A percentile compares a stretch with the other conserved stretches of the same genome.
Evolutionary conservation across 2,888 invertebrate species (phyloP).

Genomic region (Apeira syringaria): DNA sequence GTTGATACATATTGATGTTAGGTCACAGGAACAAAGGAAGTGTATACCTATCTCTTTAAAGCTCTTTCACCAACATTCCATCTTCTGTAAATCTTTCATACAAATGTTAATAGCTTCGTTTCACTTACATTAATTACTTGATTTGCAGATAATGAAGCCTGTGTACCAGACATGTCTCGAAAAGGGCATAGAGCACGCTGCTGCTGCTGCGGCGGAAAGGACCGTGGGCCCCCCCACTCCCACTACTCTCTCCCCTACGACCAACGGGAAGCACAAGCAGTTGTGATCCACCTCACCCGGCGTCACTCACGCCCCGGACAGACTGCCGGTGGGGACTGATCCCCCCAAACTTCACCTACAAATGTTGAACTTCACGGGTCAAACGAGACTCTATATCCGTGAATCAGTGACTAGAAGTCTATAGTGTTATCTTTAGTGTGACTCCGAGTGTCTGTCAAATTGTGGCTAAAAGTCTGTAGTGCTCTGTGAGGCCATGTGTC

Average conservation of each 20-base stretch:
- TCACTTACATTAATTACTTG: too few species aligned
- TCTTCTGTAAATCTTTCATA: too few species aligned
- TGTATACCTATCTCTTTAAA: too few species aligned
- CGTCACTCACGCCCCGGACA: conserved; percentile 21
- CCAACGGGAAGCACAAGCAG: conserved; percentile 85
- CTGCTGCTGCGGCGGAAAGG: conserved; percentile 89
- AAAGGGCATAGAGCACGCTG: conserved; percentile 92
- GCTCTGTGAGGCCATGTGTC: neutral
- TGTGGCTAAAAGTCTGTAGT: neutral
- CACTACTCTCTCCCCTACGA: conserved; percentile 63
- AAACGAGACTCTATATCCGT: conserved; percentile 2
- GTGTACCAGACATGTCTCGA: conserved; percentile 91
- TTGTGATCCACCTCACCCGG: conserved; percentile 75
- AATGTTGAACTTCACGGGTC: too few species aligned
- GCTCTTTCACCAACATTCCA: too few species aligned
- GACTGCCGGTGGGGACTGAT: conserved; percentile 1
- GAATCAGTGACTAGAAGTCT: conserved; percentile 3
- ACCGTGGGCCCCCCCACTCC: conserved; percentile 79
- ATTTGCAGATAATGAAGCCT: conserved; percentile 91
- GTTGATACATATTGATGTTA: too few species aligned
- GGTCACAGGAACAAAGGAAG: too few species aligned
- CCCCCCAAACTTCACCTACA: neutral
- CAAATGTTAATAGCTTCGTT: too few species aligned
- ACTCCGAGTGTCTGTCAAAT: neutral
- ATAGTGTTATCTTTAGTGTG: conserved; percentile 4